Conservation (phyloP, 2,888 invertebrate genomes). For the Dione juno region DNA sequence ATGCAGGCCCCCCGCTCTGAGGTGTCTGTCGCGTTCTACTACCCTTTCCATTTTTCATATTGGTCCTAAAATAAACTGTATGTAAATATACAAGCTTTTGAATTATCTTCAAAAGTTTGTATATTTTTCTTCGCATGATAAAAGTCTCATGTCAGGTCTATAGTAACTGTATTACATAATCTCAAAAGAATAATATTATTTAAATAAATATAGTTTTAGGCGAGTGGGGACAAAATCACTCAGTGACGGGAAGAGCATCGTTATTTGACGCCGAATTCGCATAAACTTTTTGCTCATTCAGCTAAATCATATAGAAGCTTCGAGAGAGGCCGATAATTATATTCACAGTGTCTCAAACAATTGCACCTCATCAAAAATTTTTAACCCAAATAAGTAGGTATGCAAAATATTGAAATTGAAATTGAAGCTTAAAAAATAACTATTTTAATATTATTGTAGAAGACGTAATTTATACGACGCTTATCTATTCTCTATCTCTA, state of each 20-base stretch:
- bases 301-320: not conserved
- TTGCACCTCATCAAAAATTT: not conserved
- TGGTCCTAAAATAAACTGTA: not conserved
- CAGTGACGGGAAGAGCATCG: constrained; percentile 5
- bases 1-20: not conserved
- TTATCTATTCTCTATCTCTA: too few relatives aligned
- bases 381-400: not conserved
- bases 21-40: constrained; percentile 1
- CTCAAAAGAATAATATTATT: not conserved
- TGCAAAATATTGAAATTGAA: not conserved
- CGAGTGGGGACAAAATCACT: constrained; percentile 14
- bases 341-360: not conserved
- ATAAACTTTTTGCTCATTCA: constrained; percentile 11
- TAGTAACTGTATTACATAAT: not conserved
- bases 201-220: not conserved
- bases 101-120: too few relatives aligned
- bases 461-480: too few relatives aligned
- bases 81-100: not conserved
- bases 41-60: not conserved
- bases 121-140: not conserved
- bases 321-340: constrained; percentile 7
- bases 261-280: constrained; percentile 18
- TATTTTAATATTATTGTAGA: too few relatives aligned
- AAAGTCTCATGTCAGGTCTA: not conserved
- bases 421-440: not conserved